Evolutionary conservation across 2,797 vertebrate genomes (phyloP).

Genomic region (Crocodylus rhombifer): DNA sequence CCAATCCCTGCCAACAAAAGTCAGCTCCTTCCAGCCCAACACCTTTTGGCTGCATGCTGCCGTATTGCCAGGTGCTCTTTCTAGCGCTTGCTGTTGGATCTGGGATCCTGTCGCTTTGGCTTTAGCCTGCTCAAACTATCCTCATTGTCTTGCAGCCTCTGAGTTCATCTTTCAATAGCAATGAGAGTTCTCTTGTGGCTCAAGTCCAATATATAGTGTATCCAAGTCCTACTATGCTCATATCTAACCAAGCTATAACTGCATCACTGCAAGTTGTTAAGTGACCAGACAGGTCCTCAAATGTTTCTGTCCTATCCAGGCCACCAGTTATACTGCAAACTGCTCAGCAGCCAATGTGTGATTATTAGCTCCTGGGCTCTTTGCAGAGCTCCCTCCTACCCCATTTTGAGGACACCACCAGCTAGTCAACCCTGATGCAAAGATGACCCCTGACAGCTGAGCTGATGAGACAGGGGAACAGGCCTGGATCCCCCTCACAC

Average conservation of each 20-base stretch:
- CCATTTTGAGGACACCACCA: neutral
- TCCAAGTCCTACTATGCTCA: neutral
- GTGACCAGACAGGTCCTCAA: neutral
- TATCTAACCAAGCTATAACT: neutral
- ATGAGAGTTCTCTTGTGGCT: neutral
- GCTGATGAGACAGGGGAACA: neutral
- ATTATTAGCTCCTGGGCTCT: neutral
- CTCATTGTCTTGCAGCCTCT: neutral
- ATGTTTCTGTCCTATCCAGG: neutral
- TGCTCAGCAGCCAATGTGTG: neutral
- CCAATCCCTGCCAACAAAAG: neutral
- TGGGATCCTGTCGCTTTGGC: neutral
- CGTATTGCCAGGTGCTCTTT: neutral
- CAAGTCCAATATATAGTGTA: neutral
- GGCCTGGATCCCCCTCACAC: neutral
- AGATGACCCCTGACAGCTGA: neutral
- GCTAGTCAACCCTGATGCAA: neutral
- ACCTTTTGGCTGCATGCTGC: neutral
- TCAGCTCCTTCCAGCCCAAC: neutral
- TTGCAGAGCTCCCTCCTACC: neutral
- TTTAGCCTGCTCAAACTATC: neutral
- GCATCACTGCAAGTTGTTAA: neutral
- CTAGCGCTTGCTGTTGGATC: neutral
- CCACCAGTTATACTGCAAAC: neutral
- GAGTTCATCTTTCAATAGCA: neutral